Percentiles rank a stretch among this genome's conserved stretches.
Evolutionary conservation across 2,888 invertebrate species (phyloP).

Genomic region (Caenorhabditis sp.): DNA sequence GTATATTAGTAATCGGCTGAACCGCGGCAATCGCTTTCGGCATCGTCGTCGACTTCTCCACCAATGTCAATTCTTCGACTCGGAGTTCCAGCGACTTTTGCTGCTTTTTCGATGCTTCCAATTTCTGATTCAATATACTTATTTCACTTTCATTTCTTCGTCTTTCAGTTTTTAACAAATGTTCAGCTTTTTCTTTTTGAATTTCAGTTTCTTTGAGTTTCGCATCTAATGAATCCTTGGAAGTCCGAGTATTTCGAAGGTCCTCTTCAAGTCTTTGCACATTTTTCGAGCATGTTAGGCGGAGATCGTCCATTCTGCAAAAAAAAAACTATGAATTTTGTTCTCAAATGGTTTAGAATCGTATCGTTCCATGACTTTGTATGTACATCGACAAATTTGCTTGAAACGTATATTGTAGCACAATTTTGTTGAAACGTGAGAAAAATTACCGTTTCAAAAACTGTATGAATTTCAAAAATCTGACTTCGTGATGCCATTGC

Average conservation of each 20-base stretch:
- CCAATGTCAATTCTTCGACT: constrained; percentile 17
- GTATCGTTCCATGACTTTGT: too few species aligned
- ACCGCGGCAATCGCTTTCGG: constrained; percentile 24
- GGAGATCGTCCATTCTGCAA: constrained; percentile 29
- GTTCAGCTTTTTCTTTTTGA: constrained; percentile 28
- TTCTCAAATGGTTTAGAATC: too few species aligned
- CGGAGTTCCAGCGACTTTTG: constrained; percentile 21
- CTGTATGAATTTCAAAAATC: too few species aligned
- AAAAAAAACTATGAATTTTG: too few species aligned
- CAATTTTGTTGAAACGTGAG: too few species aligned
- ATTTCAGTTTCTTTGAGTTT: constrained; percentile 21
- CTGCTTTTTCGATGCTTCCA: constrained; percentile 11
- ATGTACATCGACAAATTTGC: too few species aligned
- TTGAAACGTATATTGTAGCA: too few species aligned
- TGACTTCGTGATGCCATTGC: too few species aligned
- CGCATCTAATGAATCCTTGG: constrained; percentile 18
- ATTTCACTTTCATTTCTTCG: constrained; percentile 28
- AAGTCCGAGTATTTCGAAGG: constrained; percentile 16
- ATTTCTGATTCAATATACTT: constrained; percentile 16
- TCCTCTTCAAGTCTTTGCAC: constrained; percentile 34
- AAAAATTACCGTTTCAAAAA: too few species aligned
- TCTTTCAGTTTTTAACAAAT: constrained; percentile 29
- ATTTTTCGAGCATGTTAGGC: constrained; percentile 17
- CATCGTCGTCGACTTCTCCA: constrained; percentile 9
- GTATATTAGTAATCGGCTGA: constrained; percentile 15